phyloP scores from a whole-genome alignment of 2,888 invertebrate species.

The Sisyra nigra region DNA sequence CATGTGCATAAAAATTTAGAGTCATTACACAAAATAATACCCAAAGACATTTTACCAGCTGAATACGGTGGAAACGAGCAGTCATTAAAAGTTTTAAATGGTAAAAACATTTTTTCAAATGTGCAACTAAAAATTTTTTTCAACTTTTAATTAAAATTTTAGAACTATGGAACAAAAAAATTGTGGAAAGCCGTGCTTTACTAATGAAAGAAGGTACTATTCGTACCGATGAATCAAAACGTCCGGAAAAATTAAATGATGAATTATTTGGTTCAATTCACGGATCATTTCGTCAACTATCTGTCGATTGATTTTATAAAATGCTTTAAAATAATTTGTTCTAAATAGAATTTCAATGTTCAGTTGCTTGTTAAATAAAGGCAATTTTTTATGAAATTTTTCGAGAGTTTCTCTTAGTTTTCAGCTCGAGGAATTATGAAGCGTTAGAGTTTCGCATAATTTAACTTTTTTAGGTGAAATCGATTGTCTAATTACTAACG shows the following conservation, averaged over 20 bases:
- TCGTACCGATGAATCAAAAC: neutral
- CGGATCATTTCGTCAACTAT: neutral
- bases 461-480: too few species aligned
- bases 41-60: neutral
- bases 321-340: neutral
- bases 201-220: neutral
- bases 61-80: neutral
- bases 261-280: neutral
- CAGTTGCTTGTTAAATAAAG: too few species aligned
- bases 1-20: neutral
- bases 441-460: too few species aligned
- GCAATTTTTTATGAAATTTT: too few species aligned
- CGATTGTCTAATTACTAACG: too few species aligned
- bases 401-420: too few species aligned
- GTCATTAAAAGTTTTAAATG: neutral
- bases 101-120: neutral
- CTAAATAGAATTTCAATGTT: too few species aligned
- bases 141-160: neutral
- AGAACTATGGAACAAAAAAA: neutral
- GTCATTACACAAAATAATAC: neutral
- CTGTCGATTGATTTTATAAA: neutral
- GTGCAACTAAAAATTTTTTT: neutral
- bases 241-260: constrained; percentile 1
- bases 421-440: too few species aligned
- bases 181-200: neutral